Conservation (phyloP, 2,113 vertebrate genomes). For the Actinemys pallida region DNA sequence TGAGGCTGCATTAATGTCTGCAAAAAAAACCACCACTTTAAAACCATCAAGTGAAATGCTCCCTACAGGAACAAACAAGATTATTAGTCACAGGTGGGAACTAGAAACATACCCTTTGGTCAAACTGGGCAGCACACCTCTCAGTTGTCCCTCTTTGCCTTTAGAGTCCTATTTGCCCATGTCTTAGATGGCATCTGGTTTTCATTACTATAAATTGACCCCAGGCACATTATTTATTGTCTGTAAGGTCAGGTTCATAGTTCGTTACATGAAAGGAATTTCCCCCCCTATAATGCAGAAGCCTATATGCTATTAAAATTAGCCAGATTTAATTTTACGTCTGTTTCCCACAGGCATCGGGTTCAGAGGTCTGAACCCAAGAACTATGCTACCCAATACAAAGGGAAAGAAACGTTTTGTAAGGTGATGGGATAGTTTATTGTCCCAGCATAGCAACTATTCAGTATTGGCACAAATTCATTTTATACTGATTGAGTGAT, state of each 20-base stretch:
- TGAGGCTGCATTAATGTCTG: background rate
- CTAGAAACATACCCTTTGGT: background rate
- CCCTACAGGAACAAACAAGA: fast-evolving
- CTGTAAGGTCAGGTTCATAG: no score
- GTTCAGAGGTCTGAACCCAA: background rate
- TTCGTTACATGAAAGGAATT: background rate
- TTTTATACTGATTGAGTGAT: background rate
- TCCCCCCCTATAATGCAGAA: background rate
- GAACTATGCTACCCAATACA: background rate
- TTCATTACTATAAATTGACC: background rate
- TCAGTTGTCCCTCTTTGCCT: background rate
- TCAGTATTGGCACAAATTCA: background rate
- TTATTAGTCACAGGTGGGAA: background rate
- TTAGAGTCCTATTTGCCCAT: background rate
- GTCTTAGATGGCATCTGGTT: background rate
- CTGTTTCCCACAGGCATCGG: background rate
- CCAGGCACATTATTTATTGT: background rate
- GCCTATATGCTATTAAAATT: background rate
- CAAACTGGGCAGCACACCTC: fast-evolving
- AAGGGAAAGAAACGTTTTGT: background rate
- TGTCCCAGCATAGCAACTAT: background rate
- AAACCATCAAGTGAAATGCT: background rate
- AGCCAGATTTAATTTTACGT: background rate
- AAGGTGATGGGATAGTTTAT: background rate
- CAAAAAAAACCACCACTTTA: background rate